A percentile compares a stretch with the other conserved stretches of the same genome.
Conservation (phyloP, 2,113 vertebrate species). For the Dasyornis broadbenti region DNA sequence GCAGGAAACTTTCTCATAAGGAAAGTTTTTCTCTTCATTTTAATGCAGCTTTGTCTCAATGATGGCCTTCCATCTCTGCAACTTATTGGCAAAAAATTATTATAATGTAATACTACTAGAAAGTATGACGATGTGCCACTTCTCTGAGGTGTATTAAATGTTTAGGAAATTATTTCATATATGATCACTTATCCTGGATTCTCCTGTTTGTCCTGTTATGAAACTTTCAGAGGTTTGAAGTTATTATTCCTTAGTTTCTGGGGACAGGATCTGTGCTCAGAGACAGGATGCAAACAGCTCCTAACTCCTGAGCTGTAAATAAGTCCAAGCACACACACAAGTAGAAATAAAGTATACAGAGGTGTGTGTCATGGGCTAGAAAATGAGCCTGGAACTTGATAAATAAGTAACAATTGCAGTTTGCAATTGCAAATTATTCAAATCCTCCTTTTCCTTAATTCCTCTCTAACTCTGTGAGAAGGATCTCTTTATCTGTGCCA, state of each 20-base stretch:
- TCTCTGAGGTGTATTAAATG: neutral
- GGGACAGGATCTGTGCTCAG: neutral
- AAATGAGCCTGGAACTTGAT: neutral
- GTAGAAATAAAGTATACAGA: neutral
- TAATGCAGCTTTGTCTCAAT: neutral
- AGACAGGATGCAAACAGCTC: neutral
- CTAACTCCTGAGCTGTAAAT: neutral
- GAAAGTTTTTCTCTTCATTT: neutral
- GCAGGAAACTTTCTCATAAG: neutral
- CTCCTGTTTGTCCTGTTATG: neutral
- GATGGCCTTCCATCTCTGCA: neutral
- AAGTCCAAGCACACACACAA: neutral
- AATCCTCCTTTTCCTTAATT: neutral
- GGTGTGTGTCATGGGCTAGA: neutral
- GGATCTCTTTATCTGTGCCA: neutral
- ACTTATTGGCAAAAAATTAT: neutral
- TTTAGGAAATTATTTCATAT: neutral
- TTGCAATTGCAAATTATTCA: neutral
- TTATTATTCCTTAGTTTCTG: neutral
- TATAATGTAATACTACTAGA: neutral
- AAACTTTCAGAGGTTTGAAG: neutral
- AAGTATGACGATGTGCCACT: neutral
- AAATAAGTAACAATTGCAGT: neutral
- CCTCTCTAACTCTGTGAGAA: neutral
- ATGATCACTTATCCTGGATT: neutral